Base-by-base conservation (phyloP, 2,888 invertebrate genomes). In the Tipula confusa region DNA sequence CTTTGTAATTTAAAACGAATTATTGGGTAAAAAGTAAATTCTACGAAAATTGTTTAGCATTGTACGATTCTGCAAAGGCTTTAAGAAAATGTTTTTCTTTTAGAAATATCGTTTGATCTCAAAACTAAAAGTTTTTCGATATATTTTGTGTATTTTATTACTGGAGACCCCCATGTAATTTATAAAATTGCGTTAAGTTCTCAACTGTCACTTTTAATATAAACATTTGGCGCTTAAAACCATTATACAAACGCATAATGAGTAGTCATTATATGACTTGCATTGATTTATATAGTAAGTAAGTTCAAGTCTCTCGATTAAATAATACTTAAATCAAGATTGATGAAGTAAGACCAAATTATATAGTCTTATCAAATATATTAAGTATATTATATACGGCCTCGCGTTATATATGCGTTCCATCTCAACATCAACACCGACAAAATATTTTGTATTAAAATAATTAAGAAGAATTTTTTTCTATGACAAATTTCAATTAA, bases 321-420 rank as follows among this genome's bases (percentile, higher is more conserved):
- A 24, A 24, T 64, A 64, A 64, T 64, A 64, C 64, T 64, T 64
- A 64, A 64, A 64, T 64, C 64, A 64, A 64, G 64, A 64, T 64
- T 64, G 64, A 64, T 64, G 64, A 64, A 64, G 64, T 64, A 64
- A 64, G 24, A 64, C 64, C 24, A 24, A 64, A 24, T 43, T 43
- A 43, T 43, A 4, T 43, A 7, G 2, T 36, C 5, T 36, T 43
- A 43, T 43, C 43, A 9, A 7, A 43, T 43, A 1, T 36, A 43
- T 43, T 15, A n/a, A n/a, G 15, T 36, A 36, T 36, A 9, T 36
- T 36, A 43, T 43, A 43, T 15, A 43, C 43, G 64, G 64, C 24
- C 64, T 24, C 9, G 64, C 64, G 64, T 24, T 64, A 43, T 24
- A 64, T 43, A n/a, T 24, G 2, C 2, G 18, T 64, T 24, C 24